These are phyloP conservation scores for Trididemnum clinides DNA, from an alignment of 23 tunicate species.

Conservation along the genomic window DNA sequence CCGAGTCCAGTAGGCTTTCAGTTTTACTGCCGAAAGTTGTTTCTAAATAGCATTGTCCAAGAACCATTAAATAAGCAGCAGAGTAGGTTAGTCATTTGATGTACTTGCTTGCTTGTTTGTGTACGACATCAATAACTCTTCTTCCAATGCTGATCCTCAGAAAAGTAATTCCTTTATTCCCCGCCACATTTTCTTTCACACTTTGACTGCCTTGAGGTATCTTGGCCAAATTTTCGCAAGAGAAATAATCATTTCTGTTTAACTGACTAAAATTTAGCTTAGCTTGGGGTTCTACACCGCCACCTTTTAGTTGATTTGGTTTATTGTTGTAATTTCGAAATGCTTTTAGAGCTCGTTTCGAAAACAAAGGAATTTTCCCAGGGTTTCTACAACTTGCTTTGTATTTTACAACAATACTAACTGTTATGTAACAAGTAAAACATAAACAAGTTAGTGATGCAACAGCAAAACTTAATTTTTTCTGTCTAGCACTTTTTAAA, in stretches of 20 bases:
- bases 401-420: too few species aligned
- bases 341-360: background rate
- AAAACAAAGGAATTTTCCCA: too few species aligned
- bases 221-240: conserved; percentile 49
- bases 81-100: background rate
- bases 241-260: conserved; percentile 50
- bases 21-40: too few species aligned
- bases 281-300: background rate
- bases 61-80: too few species aligned
- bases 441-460: too few species aligned
- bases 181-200: conserved; percentile 62
- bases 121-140: conserved; percentile 43
- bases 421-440: too few species aligned
- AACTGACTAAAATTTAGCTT: background rate
- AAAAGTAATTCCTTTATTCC: conserved; percentile 86
- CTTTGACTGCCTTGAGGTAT: conserved; percentile 38
- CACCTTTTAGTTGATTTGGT: background rate
- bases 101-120: conserved; percentile 80
- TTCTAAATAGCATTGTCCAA: too few species aligned
- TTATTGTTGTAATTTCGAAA: background rate
- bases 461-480: too few species aligned
- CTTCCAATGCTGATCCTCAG: conserved; percentile 61
- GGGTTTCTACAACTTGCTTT: too few species aligned
- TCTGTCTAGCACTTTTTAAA: too few species aligned
- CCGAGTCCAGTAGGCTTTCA: too few species aligned